phyloP scores from a whole-genome alignment of 1,140 invertebrate genomes.

The Paracyclopina nana region DNA sequence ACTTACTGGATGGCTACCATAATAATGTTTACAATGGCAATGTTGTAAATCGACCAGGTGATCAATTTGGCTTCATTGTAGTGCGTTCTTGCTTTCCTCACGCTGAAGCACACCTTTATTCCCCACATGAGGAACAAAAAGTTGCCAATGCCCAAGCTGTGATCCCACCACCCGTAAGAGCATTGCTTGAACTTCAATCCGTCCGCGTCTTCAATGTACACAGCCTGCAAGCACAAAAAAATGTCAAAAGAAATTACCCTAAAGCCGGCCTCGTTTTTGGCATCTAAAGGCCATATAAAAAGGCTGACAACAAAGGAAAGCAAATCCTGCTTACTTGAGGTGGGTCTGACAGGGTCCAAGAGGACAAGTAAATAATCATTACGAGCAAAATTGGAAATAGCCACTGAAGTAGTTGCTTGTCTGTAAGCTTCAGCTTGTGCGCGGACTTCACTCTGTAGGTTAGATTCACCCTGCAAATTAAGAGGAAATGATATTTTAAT shows the following conservation, averaged over 20 bases:
- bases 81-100: constrained; percentile 68
- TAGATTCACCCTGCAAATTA: constrained; percentile 51
- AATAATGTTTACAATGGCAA: constrained; percentile 66
- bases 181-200: constrained; percentile 67
- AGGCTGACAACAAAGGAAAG: too few relatives aligned
- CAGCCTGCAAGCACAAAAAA: constrained; percentile 29
- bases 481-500: constrained; percentile 12
- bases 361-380: constrained; percentile 64
- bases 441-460: constrained; percentile 84
- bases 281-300: too few relatives aligned
- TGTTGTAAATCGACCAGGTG: constrained; percentile 81
- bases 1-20: constrained; percentile 82
- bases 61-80: constrained; percentile 80
- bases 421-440: constrained; percentile 74
- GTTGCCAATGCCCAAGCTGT: constrained; percentile 65
- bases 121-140: constrained; percentile 73
- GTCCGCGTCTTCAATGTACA: constrained; percentile 47
- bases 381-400: constrained; percentile 68
- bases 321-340: constrained; percentile 30
- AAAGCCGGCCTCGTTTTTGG: too few relatives aligned
- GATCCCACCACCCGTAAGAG: constrained; percentile 79
- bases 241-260: too few relatives aligned
- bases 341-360: constrained; percentile 65
- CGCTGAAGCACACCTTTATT: constrained; percentile 65
- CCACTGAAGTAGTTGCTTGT: constrained; percentile 64